Conservation (phyloP, 2,888 invertebrate genomes). For the Ceramica pisi region DNA sequence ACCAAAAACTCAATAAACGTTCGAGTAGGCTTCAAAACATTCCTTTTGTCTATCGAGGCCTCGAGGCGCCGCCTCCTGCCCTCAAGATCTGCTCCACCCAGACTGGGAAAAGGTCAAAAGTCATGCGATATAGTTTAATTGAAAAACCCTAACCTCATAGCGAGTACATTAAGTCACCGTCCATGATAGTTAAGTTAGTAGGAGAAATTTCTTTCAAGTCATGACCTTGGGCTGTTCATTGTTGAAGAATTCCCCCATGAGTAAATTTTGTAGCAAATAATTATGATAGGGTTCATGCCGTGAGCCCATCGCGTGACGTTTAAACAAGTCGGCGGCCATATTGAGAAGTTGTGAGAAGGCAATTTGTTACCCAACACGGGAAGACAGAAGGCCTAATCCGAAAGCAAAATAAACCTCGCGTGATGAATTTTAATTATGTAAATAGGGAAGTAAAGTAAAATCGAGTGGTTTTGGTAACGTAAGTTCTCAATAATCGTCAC, state of each 20-base stretch:
- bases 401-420: neutral
- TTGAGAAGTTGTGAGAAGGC: slow-evolving; percentile 34
- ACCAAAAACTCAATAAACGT: too few species aligned
- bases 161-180: neutral
- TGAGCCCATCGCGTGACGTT: slow-evolving; percentile 53
- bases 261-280: slow-evolving; percentile 45
- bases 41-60: neutral
- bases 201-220: slow-evolving; percentile 9
- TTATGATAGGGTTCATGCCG: slow-evolving; percentile 44
- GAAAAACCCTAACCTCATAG: neutral
- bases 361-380: slow-evolving; percentile 6
- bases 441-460: neutral
- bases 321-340: neutral
- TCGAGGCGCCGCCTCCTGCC: neutral
- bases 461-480: neutral
- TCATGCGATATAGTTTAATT: neutral
- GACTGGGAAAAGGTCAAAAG: slow-evolving; percentile 4
- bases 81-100: neutral
- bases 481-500: neutral
- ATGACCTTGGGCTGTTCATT: slow-evolving; percentile 32
- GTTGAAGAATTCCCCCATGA: slow-evolving; percentile 24
- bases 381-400: slow-evolving; percentile 31
- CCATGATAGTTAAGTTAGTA: slow-evolving; percentile 19
- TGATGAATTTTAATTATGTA: neutral
- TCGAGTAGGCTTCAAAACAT: neutral